A percentile compares a stretch with the other conserved stretches of the same genome.
Evolutionary conservation across 2,113 vertebrate species (phyloP).

Genomic region (Acrocephalus kingi): DNA sequence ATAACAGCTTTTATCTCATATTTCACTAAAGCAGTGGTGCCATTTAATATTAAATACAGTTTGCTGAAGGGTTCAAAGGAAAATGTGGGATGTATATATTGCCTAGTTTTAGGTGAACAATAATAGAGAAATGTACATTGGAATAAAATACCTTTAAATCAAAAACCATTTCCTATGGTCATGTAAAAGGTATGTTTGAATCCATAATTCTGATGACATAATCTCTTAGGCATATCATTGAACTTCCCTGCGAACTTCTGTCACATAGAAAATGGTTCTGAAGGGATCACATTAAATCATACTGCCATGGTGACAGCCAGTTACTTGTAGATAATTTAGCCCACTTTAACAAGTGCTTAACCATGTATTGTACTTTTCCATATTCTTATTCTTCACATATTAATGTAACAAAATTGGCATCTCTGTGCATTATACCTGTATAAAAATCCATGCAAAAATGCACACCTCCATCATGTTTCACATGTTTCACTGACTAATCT

Average conservation of each 20-base stretch:
- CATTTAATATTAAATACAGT: conserved; percentile 55
- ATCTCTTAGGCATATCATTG: conserved; percentile 66
- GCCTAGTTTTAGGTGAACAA: conserved; percentile 57
- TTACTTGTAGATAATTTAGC: conserved; percentile 50
- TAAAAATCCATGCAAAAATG: conserved; percentile 36
- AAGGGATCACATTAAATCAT: conserved; percentile 53
- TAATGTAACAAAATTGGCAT: not conserved
- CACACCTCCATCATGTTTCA: not conserved
- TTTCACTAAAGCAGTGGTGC: not conserved
- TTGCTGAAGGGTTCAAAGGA: conserved; percentile 17
- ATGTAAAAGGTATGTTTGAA: conserved; percentile 62
- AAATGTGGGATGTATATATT: not conserved
- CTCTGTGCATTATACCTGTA: not conserved
- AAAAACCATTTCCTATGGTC: conserved; percentile 50
- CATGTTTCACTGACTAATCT: not conserved
- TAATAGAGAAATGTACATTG: conserved; percentile 55
- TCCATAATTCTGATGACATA: conserved; percentile 68
- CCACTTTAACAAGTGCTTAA: conserved; percentile 58
- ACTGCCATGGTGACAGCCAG: conserved; percentile 16
- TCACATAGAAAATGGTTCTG: conserved; percentile 53
- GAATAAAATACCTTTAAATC: conserved; percentile 63
- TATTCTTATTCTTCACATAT: conserved; percentile 25
- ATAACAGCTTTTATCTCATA: conserved; percentile 4
- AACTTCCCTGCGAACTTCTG: conserved; percentile 66
- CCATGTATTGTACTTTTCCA: conserved; percentile 39